Evolutionary conservation across 2,888 invertebrate species (phyloP).

Genomic region (Andrena haemorrhoa): DNA sequence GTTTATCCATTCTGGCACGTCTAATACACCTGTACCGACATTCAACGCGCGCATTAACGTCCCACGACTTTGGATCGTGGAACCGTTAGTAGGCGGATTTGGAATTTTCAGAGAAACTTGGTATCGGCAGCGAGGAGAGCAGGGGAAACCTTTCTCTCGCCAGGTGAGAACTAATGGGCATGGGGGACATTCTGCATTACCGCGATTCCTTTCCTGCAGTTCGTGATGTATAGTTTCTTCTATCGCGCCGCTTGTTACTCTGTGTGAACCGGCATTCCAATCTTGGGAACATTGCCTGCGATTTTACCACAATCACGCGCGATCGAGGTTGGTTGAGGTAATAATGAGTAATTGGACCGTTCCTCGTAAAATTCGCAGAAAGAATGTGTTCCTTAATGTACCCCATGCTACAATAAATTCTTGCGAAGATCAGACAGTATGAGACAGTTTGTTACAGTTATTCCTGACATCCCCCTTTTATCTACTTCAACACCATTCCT

Average conservation of each 20-base stretch:
- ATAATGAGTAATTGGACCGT: neutral
- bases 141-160: neutral
- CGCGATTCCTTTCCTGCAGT: conserved; percentile 24
- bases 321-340: neutral
- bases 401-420: no score
- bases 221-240: conserved; percentile 11
- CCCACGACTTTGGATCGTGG: no score
- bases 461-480: no score
- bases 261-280: conserved; percentile 8
- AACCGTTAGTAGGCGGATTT: no score
- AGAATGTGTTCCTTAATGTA: neutral
- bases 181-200: conserved; percentile 27
- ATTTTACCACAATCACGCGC: conserved; percentile 18
- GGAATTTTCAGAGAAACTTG: no score
- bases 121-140: no score
- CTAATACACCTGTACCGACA: no score
- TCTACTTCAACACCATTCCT: no score
- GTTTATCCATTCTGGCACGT: neutral
- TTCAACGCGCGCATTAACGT: no score
- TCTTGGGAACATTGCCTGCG: conserved; percentile 2
- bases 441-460: no score
- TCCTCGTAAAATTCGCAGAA: neutral
- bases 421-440: no score
- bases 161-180: neutral
- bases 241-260: conserved; percentile 11